Evolutionary conservation across 2,113 vertebrate genomes (phyloP), one percentile per base, ranked within the genome.

Genomic region (Megaptera novaeangliae): DNA sequence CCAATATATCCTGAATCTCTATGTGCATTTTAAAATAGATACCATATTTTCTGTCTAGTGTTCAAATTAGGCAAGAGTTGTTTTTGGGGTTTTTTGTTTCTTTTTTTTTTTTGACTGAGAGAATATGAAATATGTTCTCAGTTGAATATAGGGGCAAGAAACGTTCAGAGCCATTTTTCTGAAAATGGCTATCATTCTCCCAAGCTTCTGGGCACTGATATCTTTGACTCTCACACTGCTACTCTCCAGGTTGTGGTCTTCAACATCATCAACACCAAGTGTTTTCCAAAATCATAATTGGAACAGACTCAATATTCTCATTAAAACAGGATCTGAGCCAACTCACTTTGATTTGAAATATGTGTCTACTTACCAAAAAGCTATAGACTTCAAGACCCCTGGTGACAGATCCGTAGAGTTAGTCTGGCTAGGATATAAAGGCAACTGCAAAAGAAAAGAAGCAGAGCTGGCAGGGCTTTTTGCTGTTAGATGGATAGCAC

Each of bases 21-120:
- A 11, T 72, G 66, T 83, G n/a, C 63, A 78, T 94, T 97, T 97
- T 36, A 86, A 98, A 97, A 86, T 66, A 97, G 88, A 91, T 85
- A 34, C 25, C 11, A 1, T 88, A 55, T 90, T 97, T 96, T 94
- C 57, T 61, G 52, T 91, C 59, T 83, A 63, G 55, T 57, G 29
- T 91, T 96, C 97, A 96, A 88, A 93, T 88, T 57, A 85, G 75
- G 74, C 64, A 80, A 88, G 63, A 69, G 11, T 69, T 52, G 15
- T 17, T 52, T 46, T 25, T 4, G 25, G 78, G 71, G 25, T 71
- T 44, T 2, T n/a, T 71, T 71, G 52, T 2, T n/a, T 63, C 77
- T 55, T 64, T 63, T 75, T 69, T 68, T 68, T 72, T 78, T 77
- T 77, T 34, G 31, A 83, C 36, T 61, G 49, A 77, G 6, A 80